Percentiles rank a stretch among this genome's conserved stretches.
phyloP scores from a whole-genome alignment of 2,888 invertebrate species.

The Helleia helle region DNA sequence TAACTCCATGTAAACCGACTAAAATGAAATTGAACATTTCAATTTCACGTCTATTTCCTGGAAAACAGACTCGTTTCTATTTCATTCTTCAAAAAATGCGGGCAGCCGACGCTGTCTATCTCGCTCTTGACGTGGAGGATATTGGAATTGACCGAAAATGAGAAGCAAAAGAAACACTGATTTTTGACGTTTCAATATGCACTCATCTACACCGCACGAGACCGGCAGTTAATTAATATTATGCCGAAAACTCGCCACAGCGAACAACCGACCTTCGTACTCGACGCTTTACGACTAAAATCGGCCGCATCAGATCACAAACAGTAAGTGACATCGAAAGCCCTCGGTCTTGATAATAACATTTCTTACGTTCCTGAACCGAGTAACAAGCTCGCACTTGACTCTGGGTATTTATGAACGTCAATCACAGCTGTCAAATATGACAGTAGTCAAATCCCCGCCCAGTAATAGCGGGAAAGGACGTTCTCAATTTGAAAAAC shows the following conservation, averaged over 20 bases:
- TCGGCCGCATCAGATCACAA: slow-evolving; percentile 15
- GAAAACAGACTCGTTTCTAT: slow-evolving; percentile 60
- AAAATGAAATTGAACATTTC: slow-evolving; percentile 57
- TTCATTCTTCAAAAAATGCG: slow-evolving; percentile 47
- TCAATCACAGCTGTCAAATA: slow-evolving; percentile 68
- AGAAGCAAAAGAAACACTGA: slow-evolving; percentile 65
- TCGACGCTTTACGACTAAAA: slow-evolving; percentile 20
- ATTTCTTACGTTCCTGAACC: slow-evolving; percentile 43
- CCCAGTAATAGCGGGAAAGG: slow-evolving; percentile 61
- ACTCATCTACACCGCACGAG: slow-evolving; percentile 49
- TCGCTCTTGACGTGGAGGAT: slow-evolving; percentile 58
- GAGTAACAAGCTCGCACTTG: slow-evolving; percentile 59
- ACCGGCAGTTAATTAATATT: slow-evolving; percentile 47
- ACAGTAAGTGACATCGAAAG: slow-evolving; percentile 38
- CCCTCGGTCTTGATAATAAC: slow-evolving; percentile 48
- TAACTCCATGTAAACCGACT: slow-evolving; percentile 9
- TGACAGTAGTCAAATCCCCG: slow-evolving; percentile 69
- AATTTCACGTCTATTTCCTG: slow-evolving; percentile 62
- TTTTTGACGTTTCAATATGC: slow-evolving; percentile 71
- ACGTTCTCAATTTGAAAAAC: slow-evolving; percentile 67
- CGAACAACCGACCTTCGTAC: slow-evolving; percentile 27
- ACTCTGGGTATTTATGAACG: slow-evolving; percentile 63
- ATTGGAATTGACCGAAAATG: slow-evolving; percentile 63
- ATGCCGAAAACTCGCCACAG: slow-evolving; percentile 27
- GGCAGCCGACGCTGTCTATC: slow-evolving; percentile 43